Evolutionary conservation across 2,888 invertebrate species (phyloP).

Genomic region (Ariolimax columbianus): DNA sequence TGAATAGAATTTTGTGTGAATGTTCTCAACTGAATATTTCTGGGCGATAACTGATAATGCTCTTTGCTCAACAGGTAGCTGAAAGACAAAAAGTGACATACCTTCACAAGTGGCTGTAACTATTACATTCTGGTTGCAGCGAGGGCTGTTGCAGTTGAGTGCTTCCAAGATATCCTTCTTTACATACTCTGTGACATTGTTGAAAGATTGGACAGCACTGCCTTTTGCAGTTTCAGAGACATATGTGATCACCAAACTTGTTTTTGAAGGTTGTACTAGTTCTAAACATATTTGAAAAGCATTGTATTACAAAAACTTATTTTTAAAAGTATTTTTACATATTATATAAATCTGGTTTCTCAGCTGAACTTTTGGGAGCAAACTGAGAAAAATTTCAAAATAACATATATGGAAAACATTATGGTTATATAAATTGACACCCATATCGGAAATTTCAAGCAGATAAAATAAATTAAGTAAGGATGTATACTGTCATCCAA

Average conservation of each 20-base stretch:
- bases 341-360: background rate
- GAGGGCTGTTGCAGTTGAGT: constrained; percentile 4
- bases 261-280: background rate
- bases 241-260: background rate
- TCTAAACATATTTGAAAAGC: background rate
- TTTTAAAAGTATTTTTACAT: background rate
- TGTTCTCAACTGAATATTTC: too few relatives aligned
- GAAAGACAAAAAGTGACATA: background rate
- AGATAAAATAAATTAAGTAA: too few relatives aligned
- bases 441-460: too few relatives aligned
- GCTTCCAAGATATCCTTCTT: background rate
- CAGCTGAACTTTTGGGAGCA: too few relatives aligned
- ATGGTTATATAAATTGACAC: too few relatives aligned
- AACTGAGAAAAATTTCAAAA: too few relatives aligned
- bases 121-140: background rate
- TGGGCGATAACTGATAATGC: background rate
- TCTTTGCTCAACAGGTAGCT: background rate
- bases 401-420: too few relatives aligned
- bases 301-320: background rate
- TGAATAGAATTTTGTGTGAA: too few relatives aligned
- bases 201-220: background rate
- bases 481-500: too few relatives aligned
- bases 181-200: background rate
- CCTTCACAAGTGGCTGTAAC: background rate
- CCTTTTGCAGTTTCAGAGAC: background rate